Evolutionary conservation across 2,113 vertebrate species (phyloP), one percentile per base, ranked within the genome.

Genomic region (Ophthalmolycus amberensis): DNA sequence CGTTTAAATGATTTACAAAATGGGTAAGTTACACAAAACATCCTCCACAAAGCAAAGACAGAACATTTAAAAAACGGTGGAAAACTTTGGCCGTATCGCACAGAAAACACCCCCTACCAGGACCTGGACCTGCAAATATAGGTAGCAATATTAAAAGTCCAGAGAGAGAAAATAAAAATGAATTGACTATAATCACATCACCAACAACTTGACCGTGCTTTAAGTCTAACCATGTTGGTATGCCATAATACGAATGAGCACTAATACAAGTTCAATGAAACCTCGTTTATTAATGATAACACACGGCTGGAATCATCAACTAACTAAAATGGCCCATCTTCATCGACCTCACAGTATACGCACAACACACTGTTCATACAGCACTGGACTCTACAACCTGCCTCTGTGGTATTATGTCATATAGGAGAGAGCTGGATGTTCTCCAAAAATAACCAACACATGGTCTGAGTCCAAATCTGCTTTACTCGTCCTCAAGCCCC

Each of bases 401-500:
- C 52, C 72, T 79, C 32, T 64, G 16, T 42, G 54, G 48, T 66
- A 73, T 88, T 86, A 86, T 80, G 77, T 91, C 89, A 89, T 66
- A 82, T 84, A 76, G 68, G 54, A 90, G 56, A 42, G 64, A 82
- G 89, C 77, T 93, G 92, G 90, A 93, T 59, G 52, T 88, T 91
- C 77, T 92, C 86, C 90, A 91, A 89, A 91, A 89, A 86, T 86
- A 90, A 75, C 70, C 77, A 91, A 88, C 88, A 90, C 91, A 92
- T 93, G 89, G 85, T 85, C 86, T 9, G 58, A 65, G 56, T 85
- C 74, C 82, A 94, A 97, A 97, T 97, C 97, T 96, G 95, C 96
- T 97, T 97, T 96, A 95, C 95, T 95, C 63, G 91, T 86, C 81
- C 94, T 94, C 95, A 94, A 95, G 95, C 95, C 66, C 56, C 54